Base-by-base conservation (phyloP, 2,113 vertebrate species). In the Tachuris rubrigastra region DNA sequence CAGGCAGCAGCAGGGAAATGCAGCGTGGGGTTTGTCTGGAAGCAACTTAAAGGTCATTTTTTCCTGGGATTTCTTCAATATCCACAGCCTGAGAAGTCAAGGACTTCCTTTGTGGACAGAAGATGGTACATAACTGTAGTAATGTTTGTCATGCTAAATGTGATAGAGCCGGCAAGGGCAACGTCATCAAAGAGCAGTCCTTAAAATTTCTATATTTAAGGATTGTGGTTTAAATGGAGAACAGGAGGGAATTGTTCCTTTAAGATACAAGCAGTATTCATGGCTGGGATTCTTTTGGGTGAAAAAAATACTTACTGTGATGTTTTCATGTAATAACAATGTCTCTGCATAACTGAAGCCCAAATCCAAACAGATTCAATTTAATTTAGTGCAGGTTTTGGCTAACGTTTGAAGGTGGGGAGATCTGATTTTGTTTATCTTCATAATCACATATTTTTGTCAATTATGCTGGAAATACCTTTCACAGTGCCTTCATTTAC, bases 161-260 rank as follows among this genome's bases (percentile, higher is more conserved):
- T 22, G 47, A 21, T 19, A 31, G 42, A 83, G 44, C 41, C 60
- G 71, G n/a, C 4, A 73, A 93, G 76, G 0, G 1, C 16, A 72
- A 25, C 0, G 0, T 21, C n/a, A 21, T 4, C 0, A 2, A 44
- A 65, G 14, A 56, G 6, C 0, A 47, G 24, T 16, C 62, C 49
- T 73, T 73, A 41, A 69, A 13, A 71, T 35, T 20, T 63, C 72
- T 59, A 1, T 12, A 13, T 47, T 85, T 66, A 50, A 67, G 25
- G 39, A 7, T 19, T 52, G 11, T 13, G 1, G 63, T 93, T 91
- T 28, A 42, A 77, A 66, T 42, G 10, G 4, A 41, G 37, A 59
- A 59, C 7, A 86, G 30, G 4, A 33, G 59, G 55, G 35, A 86
- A 35, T 75, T 50, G 27, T 24, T 80, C 55, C 27, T 87, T 74